phyloP scores from a whole-genome alignment of 2,113 vertebrate species.

The Aegypius monachus region DNA sequence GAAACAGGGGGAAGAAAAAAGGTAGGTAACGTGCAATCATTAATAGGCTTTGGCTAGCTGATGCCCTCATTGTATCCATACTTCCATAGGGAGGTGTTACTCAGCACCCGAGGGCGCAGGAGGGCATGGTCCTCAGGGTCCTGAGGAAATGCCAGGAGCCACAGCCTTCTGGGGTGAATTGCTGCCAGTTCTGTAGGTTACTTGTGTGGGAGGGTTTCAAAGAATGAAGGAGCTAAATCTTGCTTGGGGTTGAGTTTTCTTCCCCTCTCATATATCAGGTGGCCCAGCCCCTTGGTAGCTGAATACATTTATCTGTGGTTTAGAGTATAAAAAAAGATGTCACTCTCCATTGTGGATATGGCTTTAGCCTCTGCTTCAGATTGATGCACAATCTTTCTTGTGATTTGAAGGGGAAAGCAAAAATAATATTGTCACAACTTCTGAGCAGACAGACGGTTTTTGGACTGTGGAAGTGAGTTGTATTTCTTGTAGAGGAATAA shows the following conservation, averaged over 20 bases:
- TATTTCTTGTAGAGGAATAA: slow-evolving; percentile 57
- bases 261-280: neutral
- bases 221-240: neutral
- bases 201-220: neutral
- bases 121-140: neutral
- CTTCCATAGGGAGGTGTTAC: neutral
- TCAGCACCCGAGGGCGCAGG: neutral
- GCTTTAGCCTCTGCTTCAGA: slow-evolving; percentile 3
- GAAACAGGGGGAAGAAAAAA: neutral
- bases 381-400: slow-evolving; percentile 23
- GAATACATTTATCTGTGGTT: neutral
- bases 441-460: neutral
- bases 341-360: neutral
- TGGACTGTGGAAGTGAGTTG: slow-evolving; percentile 26
- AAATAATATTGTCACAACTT: slow-evolving; percentile 53
- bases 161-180: neutral
- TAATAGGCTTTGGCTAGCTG: neutral
- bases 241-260: neutral
- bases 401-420: slow-evolving; percentile 53
- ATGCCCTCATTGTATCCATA: rapidly evolving
- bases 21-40: no score
- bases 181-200: neutral
- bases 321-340: slow-evolving; percentile 6
- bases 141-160: neutral
- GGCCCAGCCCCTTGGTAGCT: neutral